A percentile compares a stretch with the other conserved stretches of the same genome.
phyloP scores from a whole-genome alignment of 2,888 invertebrate genomes.

The Leucoptera coffeella region DNA sequence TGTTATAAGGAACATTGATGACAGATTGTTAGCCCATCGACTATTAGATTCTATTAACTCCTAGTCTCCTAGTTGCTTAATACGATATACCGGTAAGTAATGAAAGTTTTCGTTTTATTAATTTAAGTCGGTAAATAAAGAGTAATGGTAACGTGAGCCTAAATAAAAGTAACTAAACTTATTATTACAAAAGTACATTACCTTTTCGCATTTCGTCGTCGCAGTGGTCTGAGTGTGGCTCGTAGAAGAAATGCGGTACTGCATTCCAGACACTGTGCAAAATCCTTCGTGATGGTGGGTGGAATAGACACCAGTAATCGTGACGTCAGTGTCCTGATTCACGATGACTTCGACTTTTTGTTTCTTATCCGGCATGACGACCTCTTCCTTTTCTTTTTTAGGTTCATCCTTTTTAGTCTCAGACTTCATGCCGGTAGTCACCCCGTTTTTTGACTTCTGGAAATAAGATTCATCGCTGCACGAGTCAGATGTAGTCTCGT shows the following conservation, averaged over 20 bases:
- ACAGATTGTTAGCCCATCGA: no score
- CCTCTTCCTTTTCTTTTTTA: conserved; percentile 31
- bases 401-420: conserved; percentile 39
- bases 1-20: no score
- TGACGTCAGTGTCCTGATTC: conserved; percentile 81
- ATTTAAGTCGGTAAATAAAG: no score
- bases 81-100: no score
- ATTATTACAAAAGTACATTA: no score
- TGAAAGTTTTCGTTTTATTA: no score
- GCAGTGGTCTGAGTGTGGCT: conserved; percentile 83
- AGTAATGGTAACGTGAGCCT: no score
- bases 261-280: conserved; percentile 79
- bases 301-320: conserved; percentile 81
- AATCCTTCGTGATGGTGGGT: conserved; percentile 79
- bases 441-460: conserved; percentile 47
- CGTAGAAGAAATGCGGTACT: conserved; percentile 82
- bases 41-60: no score
- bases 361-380: conserved; percentile 22
- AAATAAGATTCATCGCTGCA: conserved; percentile 47
- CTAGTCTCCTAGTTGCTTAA: no score
- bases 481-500: conserved; percentile 53
- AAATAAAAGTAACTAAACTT: no score
- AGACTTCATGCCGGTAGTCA: conserved; percentile 49
- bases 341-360: conserved; percentile 73
- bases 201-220: conserved; percentile 67